phyloP scores from a whole-genome alignment of 2,888 invertebrate species.

The Catocala sponsa region DNA sequence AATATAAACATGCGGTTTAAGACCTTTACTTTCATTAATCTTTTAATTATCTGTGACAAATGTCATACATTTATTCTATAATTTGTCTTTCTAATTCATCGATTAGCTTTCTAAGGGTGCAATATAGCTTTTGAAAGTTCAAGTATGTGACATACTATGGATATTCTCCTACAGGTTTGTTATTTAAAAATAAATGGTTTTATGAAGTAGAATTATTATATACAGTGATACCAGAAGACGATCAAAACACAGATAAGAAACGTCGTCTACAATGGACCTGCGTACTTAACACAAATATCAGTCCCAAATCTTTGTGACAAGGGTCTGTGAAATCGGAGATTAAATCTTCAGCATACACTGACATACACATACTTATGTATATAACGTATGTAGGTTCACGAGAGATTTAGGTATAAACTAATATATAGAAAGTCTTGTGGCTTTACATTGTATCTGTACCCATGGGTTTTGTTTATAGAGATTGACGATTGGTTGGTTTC shows the following conservation, averaged over 20 bases:
- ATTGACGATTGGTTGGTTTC: too few species aligned
- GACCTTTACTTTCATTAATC: too few species aligned
- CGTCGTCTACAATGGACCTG: constrained; percentile 20
- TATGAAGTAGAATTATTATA: not conserved
- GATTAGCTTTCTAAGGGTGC: too few species aligned
- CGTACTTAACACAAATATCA: constrained; percentile 63
- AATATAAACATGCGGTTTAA: too few species aligned
- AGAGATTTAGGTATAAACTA: not conserved
- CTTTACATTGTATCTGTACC: not conserved
- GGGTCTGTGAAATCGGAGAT: constrained; percentile 66
- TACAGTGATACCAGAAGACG: not conserved
- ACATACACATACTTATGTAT: constrained; percentile 12
- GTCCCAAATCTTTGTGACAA: constrained; percentile 68
- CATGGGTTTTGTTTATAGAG: too few species aligned
- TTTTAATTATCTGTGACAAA: too few species aligned
- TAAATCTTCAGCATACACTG: constrained; percentile 58
- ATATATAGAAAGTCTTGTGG: not conserved
- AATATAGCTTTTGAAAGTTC: too few species aligned
- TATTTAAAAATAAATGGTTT: too few species aligned
- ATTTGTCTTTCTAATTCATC: too few species aligned
- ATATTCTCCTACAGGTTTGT: too few species aligned
- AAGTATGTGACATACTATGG: too few species aligned
- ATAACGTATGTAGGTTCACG: not conserved
- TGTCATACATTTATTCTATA: too few species aligned
- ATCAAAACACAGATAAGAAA: constrained; percentile 32